Percentiles rank a stretch among this genome's conserved stretches.
phyloP scores from a whole-genome alignment of 2,113 vertebrate species.

The Mugil cephalus region DNA sequence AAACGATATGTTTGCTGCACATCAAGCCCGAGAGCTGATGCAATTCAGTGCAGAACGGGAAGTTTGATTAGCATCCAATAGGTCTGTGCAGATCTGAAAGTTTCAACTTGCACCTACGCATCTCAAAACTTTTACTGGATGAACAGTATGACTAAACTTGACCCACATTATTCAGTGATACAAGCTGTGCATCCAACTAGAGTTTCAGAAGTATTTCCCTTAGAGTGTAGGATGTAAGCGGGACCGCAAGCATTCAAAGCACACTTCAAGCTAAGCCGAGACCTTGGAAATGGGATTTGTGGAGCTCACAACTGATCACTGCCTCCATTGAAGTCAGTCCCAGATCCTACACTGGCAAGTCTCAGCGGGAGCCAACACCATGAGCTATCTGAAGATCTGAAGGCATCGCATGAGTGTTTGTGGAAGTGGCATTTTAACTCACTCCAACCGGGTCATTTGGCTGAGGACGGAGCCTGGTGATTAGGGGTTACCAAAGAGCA shows the following conservation, averaged over 20 bases:
- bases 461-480: slow-evolving; percentile 3
- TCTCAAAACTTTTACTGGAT: too few relatives aligned
- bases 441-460: slow-evolving; percentile 46
- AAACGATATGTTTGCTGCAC: too few relatives aligned
- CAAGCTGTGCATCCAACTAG: slow-evolving; percentile 1
- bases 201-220: slow-evolving; percentile 11
- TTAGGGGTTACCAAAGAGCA: slow-evolving; percentile 5
- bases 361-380: slow-evolving; percentile 37
- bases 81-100: too few relatives aligned
- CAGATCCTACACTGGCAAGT: slow-evolving; percentile 48
- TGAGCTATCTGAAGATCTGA: slow-evolving; percentile 45
- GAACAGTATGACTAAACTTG: not conserved
- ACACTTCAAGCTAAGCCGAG: slow-evolving; percentile 33
- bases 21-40: too few relatives aligned
- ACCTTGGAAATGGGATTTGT: slow-evolving; percentile 67
- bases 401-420: slow-evolving; percentile 41
- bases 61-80: too few relatives aligned
- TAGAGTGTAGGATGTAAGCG: not conserved
- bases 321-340: slow-evolving; percentile 56
- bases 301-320: slow-evolving; percentile 55
- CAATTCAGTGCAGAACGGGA: too few relatives aligned
- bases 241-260: slow-evolving; percentile 39
- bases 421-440: slow-evolving; percentile 17
- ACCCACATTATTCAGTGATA: not conserved
- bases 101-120: too few relatives aligned